Conservation (phyloP, 30 jellyfish, hydroid and myxozoan genomes). For the Euphysa ruthae region DNA sequence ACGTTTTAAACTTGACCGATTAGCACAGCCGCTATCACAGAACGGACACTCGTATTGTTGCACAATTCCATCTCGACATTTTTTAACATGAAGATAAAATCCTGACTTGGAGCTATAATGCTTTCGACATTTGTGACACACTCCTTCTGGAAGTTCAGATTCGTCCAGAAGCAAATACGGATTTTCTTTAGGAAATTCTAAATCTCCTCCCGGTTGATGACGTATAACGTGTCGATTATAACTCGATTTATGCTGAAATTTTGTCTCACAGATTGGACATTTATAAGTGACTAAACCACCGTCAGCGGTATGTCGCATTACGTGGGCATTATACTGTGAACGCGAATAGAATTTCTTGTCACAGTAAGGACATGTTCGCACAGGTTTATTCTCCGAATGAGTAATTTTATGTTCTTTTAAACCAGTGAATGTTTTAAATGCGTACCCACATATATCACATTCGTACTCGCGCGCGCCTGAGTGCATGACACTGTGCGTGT, state of each 20-base stretch:
- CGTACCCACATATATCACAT: conserved; percentile 36
- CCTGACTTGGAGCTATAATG: conserved; percentile 41
- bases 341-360: conserved; percentile 28
- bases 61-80: conserved; percentile 35
- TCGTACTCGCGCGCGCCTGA: conserved; percentile 40
- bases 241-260: conserved; percentile 35
- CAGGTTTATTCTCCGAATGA: conserved; percentile 33
- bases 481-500: conserved; percentile 46
- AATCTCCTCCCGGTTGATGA: conserved; percentile 41
- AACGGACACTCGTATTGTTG: conserved; percentile 32
- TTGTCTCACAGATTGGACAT: conserved; percentile 27
- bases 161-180: conserved; percentile 29
- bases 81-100: conserved; percentile 26
- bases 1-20: conserved; percentile 31
- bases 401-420: conserved; percentile 31
- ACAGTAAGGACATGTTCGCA: conserved; percentile 34
- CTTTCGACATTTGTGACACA: conserved; percentile 36
- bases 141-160: conserved; percentile 36
- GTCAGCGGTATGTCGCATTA: conserved; percentile 39
- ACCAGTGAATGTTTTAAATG: conserved; percentile 32
- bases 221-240: conserved; percentile 42
- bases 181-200: conserved; percentile 35
- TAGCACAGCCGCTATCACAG: conserved; percentile 35
- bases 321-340: conserved; percentile 41
- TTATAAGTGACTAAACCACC: conserved; percentile 33